Base-by-base conservation (phyloP, 2,888 invertebrate genomes). In the Agonopterix subpropinquella region DNA sequence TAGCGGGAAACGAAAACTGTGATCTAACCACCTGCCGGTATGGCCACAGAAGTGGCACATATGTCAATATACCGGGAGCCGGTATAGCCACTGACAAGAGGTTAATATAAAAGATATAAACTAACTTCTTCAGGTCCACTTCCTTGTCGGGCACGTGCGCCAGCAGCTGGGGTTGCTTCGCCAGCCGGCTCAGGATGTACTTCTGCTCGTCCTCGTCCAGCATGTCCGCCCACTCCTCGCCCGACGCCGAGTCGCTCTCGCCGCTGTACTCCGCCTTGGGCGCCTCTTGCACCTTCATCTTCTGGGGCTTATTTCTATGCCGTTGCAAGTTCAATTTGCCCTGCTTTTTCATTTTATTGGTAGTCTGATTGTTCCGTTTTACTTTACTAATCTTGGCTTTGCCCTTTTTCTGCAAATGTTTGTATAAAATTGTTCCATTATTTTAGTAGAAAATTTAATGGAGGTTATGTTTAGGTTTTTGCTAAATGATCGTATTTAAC, bases 141-240 rank as follows among this genome's bases (percentile, higher is more conserved):
- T 85, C 82, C 43, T 80, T 68, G 49, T 80, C 75, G 0, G 85
- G 84, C 4, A 88, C 75, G 62, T 84, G 77, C 10, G 85, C 70
- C 11, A 88, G 61, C 41, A 86, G 57, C 41, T 79, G 73, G 0
- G 85, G 87, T 54, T 88, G 85, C 54, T 83, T 85, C 0, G 80
- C 73, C 7, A 88, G 70, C 39, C 85, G 70, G 8, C 58, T 77
- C 70, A 86, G 73, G 41, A 91, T 80, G 57, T 90, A 90, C 54
- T 83, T 68, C 57, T 91, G 77, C 55, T 91, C 91, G 1, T 90
- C 90, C 1, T 86, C 80, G 44, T 91, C 91, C 58, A 91, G 64
- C 91, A 91, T 91, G 58, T 90, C 90, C 13, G 89, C 80, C 73
- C 90, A 89, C 58, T 90, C 90, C 37, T 90, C 89, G 1, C 86